Evolutionary conservation across 2,113 vertebrate genomes (phyloP).

Genomic region (Mesitornis unicolor): DNA sequence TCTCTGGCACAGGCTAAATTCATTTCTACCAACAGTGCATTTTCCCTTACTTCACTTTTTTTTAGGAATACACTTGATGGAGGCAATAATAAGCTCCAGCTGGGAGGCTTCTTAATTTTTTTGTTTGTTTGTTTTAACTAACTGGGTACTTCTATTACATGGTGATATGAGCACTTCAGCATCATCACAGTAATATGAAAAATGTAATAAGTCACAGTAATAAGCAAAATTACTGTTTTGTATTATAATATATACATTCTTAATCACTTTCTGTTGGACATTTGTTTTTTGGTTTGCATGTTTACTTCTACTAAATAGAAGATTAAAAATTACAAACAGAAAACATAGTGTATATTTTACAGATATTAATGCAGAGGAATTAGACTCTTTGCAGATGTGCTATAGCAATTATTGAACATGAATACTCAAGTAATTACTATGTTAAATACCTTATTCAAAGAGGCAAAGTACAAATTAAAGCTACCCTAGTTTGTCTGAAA

Average conservation of each 20-base stretch:
- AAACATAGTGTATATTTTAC: not conserved
- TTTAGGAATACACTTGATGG: not conserved
- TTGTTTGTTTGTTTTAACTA: not conserved
- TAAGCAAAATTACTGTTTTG: constrained; percentile 14
- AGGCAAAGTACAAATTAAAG: constrained; percentile 43
- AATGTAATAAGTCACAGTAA: not conserved
- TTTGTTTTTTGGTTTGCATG: not conserved
- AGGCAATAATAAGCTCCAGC: not conserved
- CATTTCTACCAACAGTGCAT: not conserved
- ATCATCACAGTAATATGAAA: not conserved
- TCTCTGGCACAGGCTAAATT: not conserved
- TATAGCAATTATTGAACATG: constrained; percentile 58
- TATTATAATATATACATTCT: not conserved
- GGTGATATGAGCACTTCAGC: not conserved
- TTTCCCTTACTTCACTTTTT: not conserved
- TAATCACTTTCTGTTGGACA: not conserved
- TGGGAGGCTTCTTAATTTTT: not conserved
- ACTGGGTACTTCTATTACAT: not conserved
- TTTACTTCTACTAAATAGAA: constrained; percentile 21
- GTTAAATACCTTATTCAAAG: constrained; percentile 60
- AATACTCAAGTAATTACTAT: constrained; percentile 57
- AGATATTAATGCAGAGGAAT: constrained; percentile 29
- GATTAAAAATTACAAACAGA: not conserved
- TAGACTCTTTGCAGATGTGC: constrained; percentile 50
- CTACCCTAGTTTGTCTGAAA: not conserved